Conservation (phyloP, 2,888 invertebrate species). For the Lissocephala sabroskyi region DNA sequence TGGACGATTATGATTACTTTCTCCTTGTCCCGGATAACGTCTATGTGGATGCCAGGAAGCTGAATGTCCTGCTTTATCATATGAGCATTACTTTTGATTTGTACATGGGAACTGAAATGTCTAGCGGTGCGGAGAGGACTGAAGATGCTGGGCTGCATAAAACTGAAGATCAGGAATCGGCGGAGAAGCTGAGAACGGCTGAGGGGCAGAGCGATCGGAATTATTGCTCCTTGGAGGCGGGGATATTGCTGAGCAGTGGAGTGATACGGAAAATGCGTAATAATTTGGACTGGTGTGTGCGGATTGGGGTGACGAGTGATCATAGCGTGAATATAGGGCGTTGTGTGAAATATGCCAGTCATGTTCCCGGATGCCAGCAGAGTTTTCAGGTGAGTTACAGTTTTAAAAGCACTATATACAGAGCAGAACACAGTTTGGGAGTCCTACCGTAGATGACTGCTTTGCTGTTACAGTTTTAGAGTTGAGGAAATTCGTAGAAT, state of each 20-base stretch:
- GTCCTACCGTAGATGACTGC: not conserved
- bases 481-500: no score
- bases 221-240: conserved; percentile 79
- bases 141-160: conserved; percentile 54
- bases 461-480: no score
- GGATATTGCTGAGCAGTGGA: conserved; percentile 90
- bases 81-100: conserved; percentile 90
- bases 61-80: conserved; percentile 81
- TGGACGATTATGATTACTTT: conserved; percentile 94
- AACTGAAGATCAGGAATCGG: conserved; percentile 69
- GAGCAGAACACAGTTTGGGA: no score
- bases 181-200: no score
- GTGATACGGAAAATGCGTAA: conserved; percentile 84
- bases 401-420: not conserved
- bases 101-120: conserved; percentile 81
- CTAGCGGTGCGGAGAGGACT: not conserved
- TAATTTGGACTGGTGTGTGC: conserved; percentile 91
- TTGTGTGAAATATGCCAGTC: conserved; percentile 76
- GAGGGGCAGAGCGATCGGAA: conserved; percentile 62
- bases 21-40: conserved; percentile 88
- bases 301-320: conserved; percentile 86
- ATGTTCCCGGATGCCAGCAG: conserved; percentile 70
- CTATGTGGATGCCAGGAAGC: conserved; percentile 85
- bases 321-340: conserved; percentile 92
- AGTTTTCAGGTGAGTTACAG: conserved; percentile 72